phyloP scores from a whole-genome alignment of 2,888 invertebrate genomes.

The Polyommatus iphigenia region DNA sequence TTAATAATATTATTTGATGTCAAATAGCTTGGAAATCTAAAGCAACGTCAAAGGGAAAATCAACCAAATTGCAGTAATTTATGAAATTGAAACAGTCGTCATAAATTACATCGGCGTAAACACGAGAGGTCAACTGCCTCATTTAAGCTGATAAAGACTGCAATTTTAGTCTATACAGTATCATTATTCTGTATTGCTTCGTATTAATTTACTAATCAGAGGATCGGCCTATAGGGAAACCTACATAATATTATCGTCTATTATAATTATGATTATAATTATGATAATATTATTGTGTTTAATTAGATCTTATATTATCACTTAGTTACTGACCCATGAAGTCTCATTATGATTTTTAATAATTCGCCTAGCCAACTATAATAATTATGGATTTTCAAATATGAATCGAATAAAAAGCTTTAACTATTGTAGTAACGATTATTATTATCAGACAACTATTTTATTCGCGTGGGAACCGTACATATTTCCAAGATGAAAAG shows the following conservation, averaged over 20 bases:
- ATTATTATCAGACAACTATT: too few relatives aligned
- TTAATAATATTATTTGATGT: background rate
- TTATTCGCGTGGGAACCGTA: too few relatives aligned
- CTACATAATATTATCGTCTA: background rate
- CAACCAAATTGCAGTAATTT: slow-evolving; percentile 6
- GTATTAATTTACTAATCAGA: background rate
- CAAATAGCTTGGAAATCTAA: background rate
- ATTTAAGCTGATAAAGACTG: slow-evolving; percentile 7
- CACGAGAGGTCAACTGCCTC: background rate
- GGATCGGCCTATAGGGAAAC: background rate
- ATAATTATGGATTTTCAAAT: background rate
- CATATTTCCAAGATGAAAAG: too few relatives aligned
- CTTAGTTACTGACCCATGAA: background rate
- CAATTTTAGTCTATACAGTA: background rate
- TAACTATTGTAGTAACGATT: too few relatives aligned
- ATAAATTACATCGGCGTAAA: background rate
- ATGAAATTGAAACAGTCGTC: background rate
- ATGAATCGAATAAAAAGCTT: too few relatives aligned
- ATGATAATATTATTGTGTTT: too few relatives aligned
- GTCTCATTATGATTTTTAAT: background rate
- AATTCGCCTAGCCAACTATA: background rate
- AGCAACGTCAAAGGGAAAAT: background rate
- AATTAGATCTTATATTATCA: background rate
- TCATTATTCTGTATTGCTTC: background rate
- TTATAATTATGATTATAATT: background rate